Base-by-base conservation (phyloP, 2,113 vertebrate species). In the Danionella cerebrum region DNA sequence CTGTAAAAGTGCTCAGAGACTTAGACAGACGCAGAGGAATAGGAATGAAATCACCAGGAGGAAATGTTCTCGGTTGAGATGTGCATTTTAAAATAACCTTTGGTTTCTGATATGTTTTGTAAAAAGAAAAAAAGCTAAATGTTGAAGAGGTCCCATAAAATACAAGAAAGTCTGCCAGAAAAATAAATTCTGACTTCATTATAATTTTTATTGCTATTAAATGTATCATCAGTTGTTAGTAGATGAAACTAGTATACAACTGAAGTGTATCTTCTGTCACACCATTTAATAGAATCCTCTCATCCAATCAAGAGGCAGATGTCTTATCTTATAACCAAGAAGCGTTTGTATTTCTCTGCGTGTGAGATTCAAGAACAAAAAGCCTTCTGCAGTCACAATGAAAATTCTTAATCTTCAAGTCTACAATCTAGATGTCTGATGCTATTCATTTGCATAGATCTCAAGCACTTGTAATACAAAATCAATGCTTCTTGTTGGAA, bases 21-120 rank as follows among this genome's bases (percentile, higher is more conserved):
- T 53, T 52, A 25, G 41, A 47, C 5, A 5, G 59, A 24, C 44
- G 4, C 42, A 41, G 45, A 69, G 55, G 48, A 44, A 52, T 33
- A 35, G 47, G 47, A 51, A 48, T 31, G 22, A 60, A 69, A 50
- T 60, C 4, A 45, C 42, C 22, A 48, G 55, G 55, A 70, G 44
- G 41, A 51, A 29, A 3, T 18, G 24, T 63, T 12, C 25, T 70
- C 67, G 41, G 29, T 24, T 1, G 52, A 53, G 67, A 44, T 18
- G 19, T 52, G 35, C 12, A 48, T 70, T 21, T n/a, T 60, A 36
- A 48, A 35, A 25, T 33, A 36, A 35, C 25, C 8, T 19, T 53
- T 21, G 16, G 13, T 53, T 33, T 62, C 25, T 62, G 41, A 58
- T 51, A 9, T 51, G n/a, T 54, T 4, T n/a, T 2, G 12, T 38